Base-by-base conservation (phyloP, 2,797 vertebrate species). In the Pygocentrus nattereri region DNA sequence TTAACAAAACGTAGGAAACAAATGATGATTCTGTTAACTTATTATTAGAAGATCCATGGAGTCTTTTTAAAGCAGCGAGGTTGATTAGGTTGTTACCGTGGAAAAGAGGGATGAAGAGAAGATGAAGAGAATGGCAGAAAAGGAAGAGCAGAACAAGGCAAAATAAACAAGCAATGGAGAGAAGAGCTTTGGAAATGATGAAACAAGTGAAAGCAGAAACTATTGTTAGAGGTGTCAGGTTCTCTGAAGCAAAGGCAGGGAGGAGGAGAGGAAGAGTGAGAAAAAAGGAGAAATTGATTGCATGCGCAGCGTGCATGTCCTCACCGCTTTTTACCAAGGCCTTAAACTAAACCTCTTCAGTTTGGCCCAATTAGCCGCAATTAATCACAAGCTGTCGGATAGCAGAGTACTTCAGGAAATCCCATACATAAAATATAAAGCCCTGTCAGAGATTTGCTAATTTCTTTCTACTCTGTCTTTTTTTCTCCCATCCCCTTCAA, bases 401-500 rank as follows among this genome's bases (percentile, higher is more conserved):
- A 5, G 77, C 81, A 74, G 64, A 78, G 11, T 13, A 44, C 74
- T 80, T 80, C 76, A 70, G 83, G 70, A 87, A 74, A 87, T 76
- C 56, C 50, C 21, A 81, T 87, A 86, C 90, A 93, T 90, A 90
- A 91, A 88, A 91, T 83, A 90, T 88, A 38, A 65, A 58, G 76
- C 65, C 73, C 70, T 82, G 84, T 79, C 38, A 25, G 25, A 65
- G 41, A 44, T 23, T 18, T 5, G 56, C 64, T 69, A 23, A 58
- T 44, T 76, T 71, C 59, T 30, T 30, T 65, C 62, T 61, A 31
- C 58, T 49, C 64, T 19, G 59, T 25, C 27, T 67, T 74, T 72
- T n/a, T 80, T 76, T 61, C 81, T 5, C 83, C 49, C n/a, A 56
- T 75, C 25, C 30, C 44, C 79, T 70, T 59, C 15, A 59, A 73